A percentile compares a stretch with the other conserved stretches of the same genome.
Evolutionary conservation across 2,888 invertebrate species (phyloP).

Genomic region (Troides helena): DNA sequence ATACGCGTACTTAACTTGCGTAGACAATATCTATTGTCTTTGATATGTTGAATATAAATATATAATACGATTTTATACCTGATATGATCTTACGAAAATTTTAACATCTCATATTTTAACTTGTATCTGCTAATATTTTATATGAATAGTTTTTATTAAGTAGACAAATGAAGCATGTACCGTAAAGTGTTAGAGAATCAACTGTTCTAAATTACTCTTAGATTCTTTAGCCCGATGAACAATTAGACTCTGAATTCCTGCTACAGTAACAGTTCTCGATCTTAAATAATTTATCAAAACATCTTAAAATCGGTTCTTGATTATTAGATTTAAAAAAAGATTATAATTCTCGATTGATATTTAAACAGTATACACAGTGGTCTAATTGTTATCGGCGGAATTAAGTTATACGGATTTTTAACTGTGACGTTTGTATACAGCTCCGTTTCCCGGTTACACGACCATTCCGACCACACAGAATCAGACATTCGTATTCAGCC

Average conservation of each 20-base stretch:
- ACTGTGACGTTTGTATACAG: conserved; percentile 43
- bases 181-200: neutral
- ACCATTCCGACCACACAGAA: conserved; percentile 89
- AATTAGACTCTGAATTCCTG: neutral
- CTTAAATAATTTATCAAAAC: neutral
- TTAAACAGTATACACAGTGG: neutral
- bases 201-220: neutral
- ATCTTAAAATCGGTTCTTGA: neutral
- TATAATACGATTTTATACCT: neutral
- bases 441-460: conserved; percentile 87
- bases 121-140: neutral
- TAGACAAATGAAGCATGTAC: conserved; percentile 14
- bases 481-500: conserved; percentile 89
- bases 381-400: conserved; percentile 3
- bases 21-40: neutral
- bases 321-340: neutral
- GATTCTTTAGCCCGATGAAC: neutral
- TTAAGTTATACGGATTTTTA: neutral
- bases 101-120: neutral
- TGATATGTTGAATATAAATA: neutral
- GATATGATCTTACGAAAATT: neutral
- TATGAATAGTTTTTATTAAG: conserved; percentile 17
- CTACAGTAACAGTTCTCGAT: neutral
- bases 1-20: neutral
- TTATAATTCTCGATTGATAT: neutral